phyloP scores from a whole-genome alignment of 2,113 vertebrate genomes.

The Mionectes macconnelli region DNA sequence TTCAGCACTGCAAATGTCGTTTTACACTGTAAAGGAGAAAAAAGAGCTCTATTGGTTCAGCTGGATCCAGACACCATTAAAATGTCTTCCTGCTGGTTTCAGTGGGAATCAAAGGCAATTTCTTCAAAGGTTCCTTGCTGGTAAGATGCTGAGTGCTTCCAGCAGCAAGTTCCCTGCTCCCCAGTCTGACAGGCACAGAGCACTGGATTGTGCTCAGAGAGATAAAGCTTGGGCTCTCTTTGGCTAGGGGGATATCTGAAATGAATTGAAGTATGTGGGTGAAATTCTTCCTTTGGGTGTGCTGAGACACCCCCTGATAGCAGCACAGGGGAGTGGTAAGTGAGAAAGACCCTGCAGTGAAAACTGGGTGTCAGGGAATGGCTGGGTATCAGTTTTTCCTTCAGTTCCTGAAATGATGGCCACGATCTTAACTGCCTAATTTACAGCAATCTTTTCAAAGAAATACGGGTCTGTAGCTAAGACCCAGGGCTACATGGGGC shows the following conservation, averaged over 20 bases:
- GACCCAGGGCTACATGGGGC: not conserved
- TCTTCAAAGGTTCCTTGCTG: not conserved
- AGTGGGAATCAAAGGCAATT: not conserved
- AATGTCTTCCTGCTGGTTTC: not conserved
- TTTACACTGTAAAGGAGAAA: not conserved
- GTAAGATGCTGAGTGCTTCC: not conserved
- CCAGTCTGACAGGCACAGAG: not conserved
- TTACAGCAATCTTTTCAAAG: conserved; percentile 63
- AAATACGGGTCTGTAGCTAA: conserved; percentile 39
- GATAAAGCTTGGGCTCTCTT: not conserved
- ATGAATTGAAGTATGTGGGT: not conserved
- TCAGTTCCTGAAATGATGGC: not conserved
- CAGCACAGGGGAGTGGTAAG: not conserved
- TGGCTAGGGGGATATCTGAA: not conserved
- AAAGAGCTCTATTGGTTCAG: not conserved
- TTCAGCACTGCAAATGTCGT: not conserved
- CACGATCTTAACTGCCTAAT: conserved; percentile 12
- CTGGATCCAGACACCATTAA: not conserved
- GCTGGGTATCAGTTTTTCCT: not conserved
- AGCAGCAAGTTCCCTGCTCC: not conserved
- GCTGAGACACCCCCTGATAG: not conserved
- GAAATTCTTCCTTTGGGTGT: not conserved
- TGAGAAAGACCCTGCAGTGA: not conserved
- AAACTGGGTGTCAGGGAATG: not conserved
- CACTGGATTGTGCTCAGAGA: not conserved